Percentiles rank a stretch among this genome's conserved stretches.
Conservation (phyloP, 2,888 invertebrate species). For the Ceraclea dissimilis region DNA sequence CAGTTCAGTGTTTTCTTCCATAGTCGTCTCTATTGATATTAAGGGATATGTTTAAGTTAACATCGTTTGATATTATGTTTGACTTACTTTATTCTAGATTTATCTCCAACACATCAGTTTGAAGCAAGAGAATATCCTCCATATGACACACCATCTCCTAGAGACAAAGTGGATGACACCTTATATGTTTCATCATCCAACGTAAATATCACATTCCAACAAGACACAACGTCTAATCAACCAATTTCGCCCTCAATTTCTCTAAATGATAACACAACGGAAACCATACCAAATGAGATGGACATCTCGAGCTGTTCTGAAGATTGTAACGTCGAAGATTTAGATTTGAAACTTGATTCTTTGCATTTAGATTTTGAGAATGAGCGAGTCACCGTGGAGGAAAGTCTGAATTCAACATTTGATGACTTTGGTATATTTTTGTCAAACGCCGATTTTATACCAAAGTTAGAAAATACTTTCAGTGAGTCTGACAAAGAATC, state of each 20-base stretch:
- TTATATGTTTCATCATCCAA: neutral
- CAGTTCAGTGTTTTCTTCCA: too few relatives aligned
- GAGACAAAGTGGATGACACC: conserved; percentile 5
- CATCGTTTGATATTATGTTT: too few relatives aligned
- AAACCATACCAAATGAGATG: neutral
- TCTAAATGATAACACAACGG: neutral
- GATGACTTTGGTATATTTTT: conserved; percentile 25
- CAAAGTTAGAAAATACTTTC: conserved; percentile 4
- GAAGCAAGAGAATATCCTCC: conserved; percentile 13
- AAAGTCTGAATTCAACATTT: conserved; percentile 33
- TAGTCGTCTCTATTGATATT: too few relatives aligned
- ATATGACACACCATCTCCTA: conserved; percentile 9
- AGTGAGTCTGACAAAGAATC: conserved; percentile 13
- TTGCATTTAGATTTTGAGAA: conserved; percentile 23
- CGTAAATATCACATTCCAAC: conserved; percentile 14
- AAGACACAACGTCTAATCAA: conserved; percentile 11
- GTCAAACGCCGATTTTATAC: conserved; percentile 14
- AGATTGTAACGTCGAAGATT: conserved; percentile 37
- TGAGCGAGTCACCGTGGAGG: conserved; percentile 23
- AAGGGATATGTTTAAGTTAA: neutral
- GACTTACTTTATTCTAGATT: conserved; percentile 7
- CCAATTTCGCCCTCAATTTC: neutral
- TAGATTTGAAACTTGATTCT: conserved; percentile 34
- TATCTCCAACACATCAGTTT: conserved; percentile 16
- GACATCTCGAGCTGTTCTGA: conserved; percentile 20